Evolutionary conservation across 2,113 vertebrate genomes (phyloP).

Genomic region (Clupea harengus): DNA sequence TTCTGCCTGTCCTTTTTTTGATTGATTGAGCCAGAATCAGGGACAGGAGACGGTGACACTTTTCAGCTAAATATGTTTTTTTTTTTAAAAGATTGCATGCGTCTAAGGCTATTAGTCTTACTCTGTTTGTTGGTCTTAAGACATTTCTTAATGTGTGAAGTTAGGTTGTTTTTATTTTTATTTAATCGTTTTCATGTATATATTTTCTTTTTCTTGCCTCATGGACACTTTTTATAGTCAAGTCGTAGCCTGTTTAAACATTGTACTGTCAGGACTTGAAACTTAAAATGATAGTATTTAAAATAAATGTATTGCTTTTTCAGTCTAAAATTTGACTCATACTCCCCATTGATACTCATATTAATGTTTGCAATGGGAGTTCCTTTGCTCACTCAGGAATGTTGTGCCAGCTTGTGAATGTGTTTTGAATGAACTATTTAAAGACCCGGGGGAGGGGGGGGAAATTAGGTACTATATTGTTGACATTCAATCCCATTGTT

Average conservation of each 20-base stretch:
- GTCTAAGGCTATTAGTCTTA: slow-evolving; percentile 90
- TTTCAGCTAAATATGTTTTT: not conserved
- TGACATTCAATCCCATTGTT: slow-evolving; percentile 71
- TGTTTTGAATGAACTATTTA: slow-evolving; percentile 69
- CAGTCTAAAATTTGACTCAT: slow-evolving; percentile 50
- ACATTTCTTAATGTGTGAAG: slow-evolving; percentile 95
- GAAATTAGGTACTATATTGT: not conserved
- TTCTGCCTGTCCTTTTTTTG: not conserved
- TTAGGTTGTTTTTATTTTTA: slow-evolving; percentile 78
- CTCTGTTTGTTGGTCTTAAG: slow-evolving; percentile 74
- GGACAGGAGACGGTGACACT: slow-evolving; percentile 55
- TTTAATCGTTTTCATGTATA: slow-evolving; percentile 17
- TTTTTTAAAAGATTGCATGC: slow-evolving; percentile 89
- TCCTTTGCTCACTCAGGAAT: slow-evolving; percentile 99
- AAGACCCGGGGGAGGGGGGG: not conserved
- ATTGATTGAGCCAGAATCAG: slow-evolving; percentile 43
- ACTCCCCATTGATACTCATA: slow-evolving; percentile 86
- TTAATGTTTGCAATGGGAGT: slow-evolving; percentile 84
- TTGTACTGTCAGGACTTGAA: slow-evolving; percentile 93
- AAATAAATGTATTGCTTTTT: slow-evolving; percentile 16
- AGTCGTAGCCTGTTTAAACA: slow-evolving; percentile 81
- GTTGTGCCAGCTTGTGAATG: slow-evolving; percentile 99
- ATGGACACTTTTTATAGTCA: slow-evolving; percentile 81
- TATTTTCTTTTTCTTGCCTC: slow-evolving; percentile 62
- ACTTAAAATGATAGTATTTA: slow-evolving; percentile 67